These are phyloP conservation scores for Leptinotarsa rubiginosa DNA, from an alignment of 2,888 invertebrate species.

Conservation along the genomic window DNA sequence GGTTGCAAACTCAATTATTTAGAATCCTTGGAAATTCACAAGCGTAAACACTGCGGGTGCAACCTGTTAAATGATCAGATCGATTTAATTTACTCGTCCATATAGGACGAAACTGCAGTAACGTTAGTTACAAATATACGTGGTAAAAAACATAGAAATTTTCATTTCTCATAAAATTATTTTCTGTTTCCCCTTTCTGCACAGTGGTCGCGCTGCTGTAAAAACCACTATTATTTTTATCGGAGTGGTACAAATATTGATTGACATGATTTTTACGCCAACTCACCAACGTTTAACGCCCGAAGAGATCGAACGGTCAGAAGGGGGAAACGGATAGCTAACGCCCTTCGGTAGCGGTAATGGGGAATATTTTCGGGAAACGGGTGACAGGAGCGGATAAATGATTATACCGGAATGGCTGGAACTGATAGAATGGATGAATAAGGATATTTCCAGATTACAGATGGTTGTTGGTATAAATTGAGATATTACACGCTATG, in stretches of 20 bases:
- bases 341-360: slow-evolving; percentile 10
- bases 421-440: slow-evolving; percentile 54
- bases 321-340: slow-evolving; percentile 6
- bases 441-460: slow-evolving; percentile 47
- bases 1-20: no score
- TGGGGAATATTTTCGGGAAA: slow-evolving; percentile 14
- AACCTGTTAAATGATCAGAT: no score
- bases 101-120: no score
- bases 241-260: slow-evolving; percentile 25
- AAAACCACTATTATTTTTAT: not conserved
- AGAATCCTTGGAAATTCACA: no score
- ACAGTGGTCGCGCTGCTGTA: slow-evolving; percentile 8
- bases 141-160: no score
- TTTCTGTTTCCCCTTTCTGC: not conserved
- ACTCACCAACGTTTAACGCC: slow-evolving; percentile 21
- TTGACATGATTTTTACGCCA: slow-evolving; percentile 29
- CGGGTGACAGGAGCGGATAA: slow-evolving; percentile 50
- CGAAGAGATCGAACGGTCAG: slow-evolving; percentile 17
- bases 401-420: slow-evolving; percentile 57
- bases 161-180: no score
- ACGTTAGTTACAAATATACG: no score
- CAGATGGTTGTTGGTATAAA: not conserved
- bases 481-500: not conserved
- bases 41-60: no score
- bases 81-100: no score